Base-by-base conservation (phyloP, 2,797 vertebrate species). In the Tenualosa ilisha region DNA sequence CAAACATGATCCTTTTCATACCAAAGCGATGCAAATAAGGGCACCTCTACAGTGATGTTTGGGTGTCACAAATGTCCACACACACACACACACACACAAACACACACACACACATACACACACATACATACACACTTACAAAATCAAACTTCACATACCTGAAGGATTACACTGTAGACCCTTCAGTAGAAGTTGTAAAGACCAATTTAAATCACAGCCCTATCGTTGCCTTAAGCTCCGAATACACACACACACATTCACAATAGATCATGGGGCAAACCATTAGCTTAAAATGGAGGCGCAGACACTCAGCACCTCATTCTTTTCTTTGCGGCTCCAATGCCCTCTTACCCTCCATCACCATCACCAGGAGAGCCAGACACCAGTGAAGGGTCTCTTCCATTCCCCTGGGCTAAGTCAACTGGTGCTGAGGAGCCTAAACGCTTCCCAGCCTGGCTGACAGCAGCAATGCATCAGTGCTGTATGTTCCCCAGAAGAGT, bases 341-440 rank as follows among this genome's bases (percentile, higher is more conserved):
- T 40, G 68, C 68, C 24, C 40, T 40, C 31, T 75, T 75, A 20
- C 68, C 68, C 68, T 75, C 68, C 37, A 75, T 75, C 68, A 75
- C 68, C 68, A 79, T 46, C 72, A 22, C 15, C 72, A 79, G 15
- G 40, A 79, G 72, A 79, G 40, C 37, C 72, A 46, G 72, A 46
- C 72, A 46, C 72, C 3, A 22, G 72, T 43, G 6, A 79, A 46
- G 72, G 40, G 15, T 46, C 72, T 79, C 17, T 37, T 9, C 40
- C 68, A 17, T 37, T 46, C 72, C 72, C 40, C 7, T 2, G 37
- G 72, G 65, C 22, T 40, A 11, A 46, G 72, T 22, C 7, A 1
- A 2, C 5, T 79, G 72, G 40, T 12, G 3, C 6, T 7, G 15
- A 7, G 72, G 72, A 79, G 72, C 40, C 72, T 79, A 46, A 43